A percentile compares a stretch with the other conserved stretches of the same genome.
These are phyloP conservation scores for Echinops telfairi DNA, from an alignment of 2,113 vertebrate species.

Conservation along the genomic window DNA sequence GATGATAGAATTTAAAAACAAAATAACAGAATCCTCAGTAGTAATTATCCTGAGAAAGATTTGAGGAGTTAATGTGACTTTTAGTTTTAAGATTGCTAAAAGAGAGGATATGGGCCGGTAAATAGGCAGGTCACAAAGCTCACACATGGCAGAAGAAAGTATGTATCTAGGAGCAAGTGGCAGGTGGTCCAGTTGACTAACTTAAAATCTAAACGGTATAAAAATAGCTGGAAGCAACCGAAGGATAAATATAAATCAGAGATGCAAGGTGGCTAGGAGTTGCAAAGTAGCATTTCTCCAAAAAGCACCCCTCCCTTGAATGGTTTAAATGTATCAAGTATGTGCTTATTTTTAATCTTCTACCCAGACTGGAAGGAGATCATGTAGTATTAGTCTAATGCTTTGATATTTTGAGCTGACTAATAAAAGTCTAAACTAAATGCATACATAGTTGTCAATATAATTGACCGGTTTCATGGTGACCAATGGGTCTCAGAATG, in stretches of 20 bases:
- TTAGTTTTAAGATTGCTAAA: background rate
- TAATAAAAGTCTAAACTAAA: background rate
- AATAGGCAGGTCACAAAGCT: background rate
- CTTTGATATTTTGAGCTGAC: background rate
- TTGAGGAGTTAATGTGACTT: slow-evolving; percentile 32
- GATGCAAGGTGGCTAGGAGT: background rate
- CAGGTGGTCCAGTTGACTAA: background rate
- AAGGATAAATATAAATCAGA: background rate
- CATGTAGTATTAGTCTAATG: background rate
- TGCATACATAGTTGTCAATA: background rate
- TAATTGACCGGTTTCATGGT: background rate
- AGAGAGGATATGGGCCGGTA: background rate
- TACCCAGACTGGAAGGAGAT: background rate
- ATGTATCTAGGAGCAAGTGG: background rate
- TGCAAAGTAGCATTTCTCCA: background rate
- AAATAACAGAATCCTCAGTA: background rate
- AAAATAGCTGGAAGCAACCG: background rate
- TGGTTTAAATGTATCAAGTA: background rate
- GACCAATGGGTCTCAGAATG: background rate
- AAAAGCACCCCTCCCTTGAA: background rate
- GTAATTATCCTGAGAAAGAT: slow-evolving; percentile 31
- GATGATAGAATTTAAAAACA: slow-evolving; percentile 33
- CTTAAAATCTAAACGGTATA: background rate
- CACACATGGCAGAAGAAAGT: background rate
- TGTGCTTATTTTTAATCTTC: background rate